Evolutionary conservation across 1,140 invertebrate species (phyloP), one percentile per base, ranked within the genome.

Genomic region (Caerostris extrusa): DNA sequence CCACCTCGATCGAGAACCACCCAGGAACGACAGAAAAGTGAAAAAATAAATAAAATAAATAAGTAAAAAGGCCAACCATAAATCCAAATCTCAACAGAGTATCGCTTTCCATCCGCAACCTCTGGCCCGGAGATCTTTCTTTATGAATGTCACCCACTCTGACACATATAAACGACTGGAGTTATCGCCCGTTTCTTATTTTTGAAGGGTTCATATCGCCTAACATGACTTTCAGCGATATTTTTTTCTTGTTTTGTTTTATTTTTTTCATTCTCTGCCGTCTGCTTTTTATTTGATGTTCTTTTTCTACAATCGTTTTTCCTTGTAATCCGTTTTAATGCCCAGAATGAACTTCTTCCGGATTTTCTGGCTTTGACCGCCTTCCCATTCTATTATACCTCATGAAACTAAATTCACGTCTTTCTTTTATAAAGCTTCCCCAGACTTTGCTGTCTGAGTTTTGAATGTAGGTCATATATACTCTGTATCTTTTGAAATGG

Each of bases 51-150:
- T 10, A 71, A 10, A 34, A 34, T 34, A 34, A 34, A 34, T 34
- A 34, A 34, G 34, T 34, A 34, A 34, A n/a, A 34, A 34, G 34
- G 0, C 19, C 34, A 34, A 50, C 61, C 69, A 77, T 77, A 77
- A 77, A 77, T 77, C 69, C 69, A 77, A 77, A 77, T 77, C 69
- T 77, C 69, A 77, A 77, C 69, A 77, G 69, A 77, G 34, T 77
- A 77, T 77, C 69, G 69, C 12, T 77, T 77, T 77, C 34, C 19
- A 4, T 8, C 69, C 34, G 3, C 10, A 50, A 7, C 69, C 69
- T 77, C 19, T 77, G 69, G 19, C 34, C 8, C 34, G 8, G 8
- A 50, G 50, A 77, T 77, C 50, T 53, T 34, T 77, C 69, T 77
- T 77, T 77, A 5, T 53, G 69, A 34, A 53, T 77, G 69, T 77